Base-by-base conservation (phyloP, 2,888 invertebrate genomes). In the Itoplectis maculator region DNA sequence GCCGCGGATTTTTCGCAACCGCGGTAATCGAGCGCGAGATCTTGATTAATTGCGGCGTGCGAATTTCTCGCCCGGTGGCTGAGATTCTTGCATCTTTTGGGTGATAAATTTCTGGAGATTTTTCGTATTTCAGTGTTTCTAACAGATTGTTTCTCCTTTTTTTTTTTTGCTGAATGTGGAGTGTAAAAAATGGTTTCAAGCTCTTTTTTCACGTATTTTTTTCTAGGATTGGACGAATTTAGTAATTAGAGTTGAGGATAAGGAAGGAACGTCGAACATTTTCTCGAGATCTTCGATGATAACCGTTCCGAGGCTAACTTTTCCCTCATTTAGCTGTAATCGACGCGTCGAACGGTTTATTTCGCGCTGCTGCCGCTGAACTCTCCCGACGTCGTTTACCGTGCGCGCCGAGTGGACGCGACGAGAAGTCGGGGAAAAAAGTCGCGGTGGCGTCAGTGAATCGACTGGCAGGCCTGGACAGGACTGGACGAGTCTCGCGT, bases 381-480 rank as follows among this genome's bases (percentile, higher is more conserved):
- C 23, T 20, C 23, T 2, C 11, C 1, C 23, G 23, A 23, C 23
- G 23, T 45, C n/a, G n/a, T n/a, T n/a, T n/a, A n/a, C n/a, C n/a
- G n/a, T n/a, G n/a, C n/a, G n/a, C n/a, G 45, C 51, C 8, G 29
- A 6, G 1, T 6, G 59, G n/a, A n/a, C n/a, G 0, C 59, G 59
- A 15, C 35, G 29, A 37, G 59, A 29, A 35, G 15, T 37, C 2
- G 59, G n/a, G 37, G n/a, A n/a, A 37, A n/a, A 59, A 59, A 59
- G 59, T 59, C 0, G 13, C 29, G 59, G 59, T 70, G 73, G 61
- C 66, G 66, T 73, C 73, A 65, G 68, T 75, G 80, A 80, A 75
- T 75, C 75, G 47, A 75, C 75, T 35, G 80, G 80, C 75, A 75
- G 70, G n/a, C n/a, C n/a, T n/a, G n/a, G n/a, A n/a, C n/a, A 56